Conservation (phyloP, 2,888 invertebrate genomes). For the Pandemis cinnamomeana region DNA sequence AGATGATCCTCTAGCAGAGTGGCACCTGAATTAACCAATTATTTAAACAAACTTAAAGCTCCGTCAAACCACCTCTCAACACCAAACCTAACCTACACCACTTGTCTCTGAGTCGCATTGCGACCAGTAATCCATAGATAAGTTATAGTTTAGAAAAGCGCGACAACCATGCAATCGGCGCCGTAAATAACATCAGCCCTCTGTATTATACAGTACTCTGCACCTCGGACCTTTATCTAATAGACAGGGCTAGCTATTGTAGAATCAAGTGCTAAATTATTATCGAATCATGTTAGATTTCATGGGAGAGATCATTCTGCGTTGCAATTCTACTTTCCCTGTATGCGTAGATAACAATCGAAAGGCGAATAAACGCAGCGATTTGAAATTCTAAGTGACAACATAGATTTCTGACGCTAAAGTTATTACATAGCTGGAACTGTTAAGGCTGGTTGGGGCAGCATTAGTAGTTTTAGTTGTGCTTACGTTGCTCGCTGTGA, state of each 20-base stretch:
- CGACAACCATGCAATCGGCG: conserved; percentile 59
- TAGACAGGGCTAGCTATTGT: conserved; percentile 68
- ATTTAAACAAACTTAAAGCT: too few species aligned
- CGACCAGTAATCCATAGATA: conserved; percentile 57
- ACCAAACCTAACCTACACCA: conserved; percentile 37
- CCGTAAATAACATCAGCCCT: conserved; percentile 55
- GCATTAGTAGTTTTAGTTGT: neutral
- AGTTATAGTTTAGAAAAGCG: conserved; percentile 55
- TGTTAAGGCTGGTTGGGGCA: neutral
- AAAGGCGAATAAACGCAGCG: conserved; percentile 62
- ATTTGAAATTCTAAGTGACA: conserved; percentile 73
- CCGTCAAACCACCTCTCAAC: neutral
- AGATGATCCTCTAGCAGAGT: too few species aligned
- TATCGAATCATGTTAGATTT: conserved; percentile 71
- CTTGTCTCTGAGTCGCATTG: conserved; percentile 49
- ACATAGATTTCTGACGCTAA: conserved; percentile 44
- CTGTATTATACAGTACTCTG: conserved; percentile 55
- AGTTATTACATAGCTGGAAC: conserved; percentile 41
- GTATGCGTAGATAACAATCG: conserved; percentile 62
- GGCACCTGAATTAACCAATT: too few species aligned
- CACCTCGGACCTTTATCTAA: conserved; percentile 64
- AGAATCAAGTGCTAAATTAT: conserved; percentile 74
- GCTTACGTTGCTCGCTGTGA: neutral
- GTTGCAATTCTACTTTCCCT: conserved; percentile 49
- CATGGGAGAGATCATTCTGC: conserved; percentile 63